A percentile compares a stretch with the other conserved stretches of the same genome.
phyloP scores from a whole-genome alignment of 2,113 vertebrate species.

The Oncorhynchus nerka region DNA sequence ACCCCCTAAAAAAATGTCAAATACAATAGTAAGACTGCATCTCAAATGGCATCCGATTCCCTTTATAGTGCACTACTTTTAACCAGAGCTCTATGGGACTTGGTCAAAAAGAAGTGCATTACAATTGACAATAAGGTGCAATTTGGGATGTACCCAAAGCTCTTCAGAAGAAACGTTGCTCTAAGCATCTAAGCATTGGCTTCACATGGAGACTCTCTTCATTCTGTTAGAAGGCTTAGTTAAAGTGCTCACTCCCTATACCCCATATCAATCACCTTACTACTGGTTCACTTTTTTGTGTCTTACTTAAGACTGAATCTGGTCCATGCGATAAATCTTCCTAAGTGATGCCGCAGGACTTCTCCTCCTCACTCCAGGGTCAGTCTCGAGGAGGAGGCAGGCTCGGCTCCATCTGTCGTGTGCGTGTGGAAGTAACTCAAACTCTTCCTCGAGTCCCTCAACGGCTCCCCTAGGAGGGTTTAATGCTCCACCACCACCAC shows the following conservation, averaged over 20 bases:
- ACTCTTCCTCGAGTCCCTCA: constrained; percentile 47
- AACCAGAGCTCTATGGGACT: too few relatives aligned
- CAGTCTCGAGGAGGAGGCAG: constrained; percentile 43
- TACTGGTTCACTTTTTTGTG: constrained; percentile 22
- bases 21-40: too few relatives aligned
- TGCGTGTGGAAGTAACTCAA: constrained; percentile 48
- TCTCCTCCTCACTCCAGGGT: constrained; percentile 32
- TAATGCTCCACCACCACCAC: constrained; percentile 34
- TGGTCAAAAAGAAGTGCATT: too few relatives aligned
- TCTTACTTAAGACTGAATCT: constrained; percentile 22
- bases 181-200: background rate
- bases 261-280: constrained; percentile 38
- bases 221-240: background rate
- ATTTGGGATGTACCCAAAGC: too few relatives aligned
- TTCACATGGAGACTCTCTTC: constrained; percentile 2
- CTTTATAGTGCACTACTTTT: too few relatives aligned
- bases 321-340: constrained; percentile 41
- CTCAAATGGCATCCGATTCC: too few relatives aligned
- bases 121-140: too few relatives aligned
- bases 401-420: constrained; percentile 56
- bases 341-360: constrained; percentile 30
- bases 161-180: too few relatives aligned
- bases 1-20: too few relatives aligned
- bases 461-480: constrained; percentile 48
- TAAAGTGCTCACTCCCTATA: constrained; percentile 6